These are phyloP conservation scores for Bembecia ichneumoniformis DNA, from an alignment of 2,888 invertebrate genomes.

Conservation along the genomic window DNA sequence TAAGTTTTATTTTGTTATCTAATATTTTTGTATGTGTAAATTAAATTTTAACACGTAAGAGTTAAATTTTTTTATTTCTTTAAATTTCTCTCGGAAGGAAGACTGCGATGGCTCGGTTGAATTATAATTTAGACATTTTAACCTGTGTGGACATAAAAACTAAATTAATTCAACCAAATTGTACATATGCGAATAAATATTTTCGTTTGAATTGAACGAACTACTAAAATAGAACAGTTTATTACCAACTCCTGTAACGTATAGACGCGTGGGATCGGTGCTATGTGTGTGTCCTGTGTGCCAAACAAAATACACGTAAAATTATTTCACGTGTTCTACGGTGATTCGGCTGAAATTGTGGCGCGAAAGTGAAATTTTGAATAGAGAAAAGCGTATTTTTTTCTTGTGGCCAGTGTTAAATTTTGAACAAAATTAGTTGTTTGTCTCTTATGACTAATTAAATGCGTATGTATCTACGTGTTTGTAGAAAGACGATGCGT, in stretches of 20 bases:
- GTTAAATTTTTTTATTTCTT: not conserved
- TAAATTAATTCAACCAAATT: conserved; percentile 26
- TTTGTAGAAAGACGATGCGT: conserved; percentile 25
- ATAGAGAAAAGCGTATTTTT: conserved; percentile 2
- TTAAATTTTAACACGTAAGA: not conserved
- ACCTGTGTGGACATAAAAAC: conserved; percentile 15
- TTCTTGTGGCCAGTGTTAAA: not conserved
- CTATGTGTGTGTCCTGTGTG: conserved; percentile 13
- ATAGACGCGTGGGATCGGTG: conserved; percentile 24
- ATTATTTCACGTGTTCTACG: too few species aligned
- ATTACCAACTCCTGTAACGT: conserved; percentile 34
- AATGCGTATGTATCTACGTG: conserved; percentile 6
- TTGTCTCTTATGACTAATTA: conserved; percentile 13
- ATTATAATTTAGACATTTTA: conserved; percentile 17
- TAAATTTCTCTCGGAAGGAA: not conserved
- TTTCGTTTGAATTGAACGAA: conserved; percentile 37
- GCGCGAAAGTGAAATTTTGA: conserved; percentile 28
- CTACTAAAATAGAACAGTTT: conserved; percentile 59
- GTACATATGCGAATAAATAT: conserved; percentile 34
- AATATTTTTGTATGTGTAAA: not conserved
- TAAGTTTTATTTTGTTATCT: too few species aligned
- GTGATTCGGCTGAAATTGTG: conserved; percentile 7
- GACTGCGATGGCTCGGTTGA: conserved; percentile 1
- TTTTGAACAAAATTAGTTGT: conserved; percentile 1
- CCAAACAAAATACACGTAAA: conserved; percentile 21